Evolutionary conservation across 2,888 invertebrate genomes (phyloP), one percentile per base, ranked within the genome.

Genomic region (Coecobrya sp.): DNA sequence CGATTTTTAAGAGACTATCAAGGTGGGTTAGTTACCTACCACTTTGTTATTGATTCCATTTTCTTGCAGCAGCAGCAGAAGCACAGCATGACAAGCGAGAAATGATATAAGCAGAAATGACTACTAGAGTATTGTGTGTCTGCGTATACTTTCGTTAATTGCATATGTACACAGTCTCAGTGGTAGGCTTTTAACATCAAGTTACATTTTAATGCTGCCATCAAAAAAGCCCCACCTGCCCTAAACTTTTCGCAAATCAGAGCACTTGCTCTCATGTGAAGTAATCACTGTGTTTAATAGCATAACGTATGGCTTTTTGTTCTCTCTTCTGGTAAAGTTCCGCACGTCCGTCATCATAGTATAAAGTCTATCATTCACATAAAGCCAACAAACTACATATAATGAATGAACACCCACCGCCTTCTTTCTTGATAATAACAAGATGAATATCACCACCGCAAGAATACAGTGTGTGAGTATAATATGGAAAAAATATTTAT

Each of bases 231-330:
- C 52, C 89, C 89, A 89, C 89, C 89, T 89, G 89, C 88, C 25
- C 68, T 52, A 59, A 84, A 79, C 88, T 49, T 84, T 92, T 88
- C 92, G 87, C 92, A 92, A 88, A 92, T 92, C 92, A 92, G 88
- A 88, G 87, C 88, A 86, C 81, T 89, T 88, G 87, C 79, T 87
- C 82, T 49, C 73, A 76, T 25, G 45, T 70, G 16, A 82, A 49
- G 81, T 89, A 91, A 86, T 87, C 87, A 87, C 81, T 76, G 73
- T 68, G 88, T 88, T 92, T 92, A 73, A 27, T 65, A 76, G 62
- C 42, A 42, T 89, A 82, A 82, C 79, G 36, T 81, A 89, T 82
- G 42, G 52, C 86, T 79, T 90, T 36, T 90, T 65, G 70, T 89
- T 89, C 73, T 62, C 30, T 62, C 11, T 59, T 62, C 11, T 59